Evolutionary conservation across 2,797 vertebrate genomes (phyloP).

Genomic region (Smutsia temminckii): DNA sequence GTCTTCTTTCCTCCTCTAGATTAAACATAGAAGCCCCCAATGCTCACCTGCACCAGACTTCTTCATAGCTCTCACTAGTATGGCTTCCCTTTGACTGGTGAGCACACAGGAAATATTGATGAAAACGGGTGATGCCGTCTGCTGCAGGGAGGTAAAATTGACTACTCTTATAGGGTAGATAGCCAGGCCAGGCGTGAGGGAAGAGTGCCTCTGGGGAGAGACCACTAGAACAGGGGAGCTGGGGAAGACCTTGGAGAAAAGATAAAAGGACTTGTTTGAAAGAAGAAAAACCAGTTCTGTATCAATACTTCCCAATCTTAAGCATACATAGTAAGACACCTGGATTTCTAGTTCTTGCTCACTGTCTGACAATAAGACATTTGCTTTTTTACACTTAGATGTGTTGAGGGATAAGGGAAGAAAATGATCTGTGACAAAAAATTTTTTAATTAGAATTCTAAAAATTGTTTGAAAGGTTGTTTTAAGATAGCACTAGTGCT

Average conservation of each 20-base stretch:
- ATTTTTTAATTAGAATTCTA: background rate
- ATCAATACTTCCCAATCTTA: background rate
- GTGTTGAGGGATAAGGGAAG: background rate
- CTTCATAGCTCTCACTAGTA: constrained; percentile 56
- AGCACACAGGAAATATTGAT: constrained; percentile 79
- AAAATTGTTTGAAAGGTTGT: background rate
- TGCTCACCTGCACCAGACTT: constrained; percentile 62
- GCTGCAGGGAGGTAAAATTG: constrained; percentile 80
- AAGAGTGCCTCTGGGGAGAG: background rate
- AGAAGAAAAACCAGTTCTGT: background rate
- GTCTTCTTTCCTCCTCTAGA: background rate
- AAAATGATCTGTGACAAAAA: background rate
- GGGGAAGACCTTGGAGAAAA: constrained; percentile 70
- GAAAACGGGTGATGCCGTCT: constrained; percentile 64
- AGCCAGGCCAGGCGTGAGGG: constrained; percentile 54
- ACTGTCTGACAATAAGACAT: background rate
- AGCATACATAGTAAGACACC: background rate
- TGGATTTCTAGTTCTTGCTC: background rate
- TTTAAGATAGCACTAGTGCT: background rate
- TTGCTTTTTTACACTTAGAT: background rate
- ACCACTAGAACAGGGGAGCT: constrained; percentile 70
- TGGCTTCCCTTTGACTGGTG: constrained; percentile 70
- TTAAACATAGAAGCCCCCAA: background rate
- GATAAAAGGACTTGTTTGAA: background rate
- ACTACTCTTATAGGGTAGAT: constrained; percentile 50